Conservation (phyloP, 53 echinoderm and acorn worm species). For the Zoroaster sp. region DNA sequence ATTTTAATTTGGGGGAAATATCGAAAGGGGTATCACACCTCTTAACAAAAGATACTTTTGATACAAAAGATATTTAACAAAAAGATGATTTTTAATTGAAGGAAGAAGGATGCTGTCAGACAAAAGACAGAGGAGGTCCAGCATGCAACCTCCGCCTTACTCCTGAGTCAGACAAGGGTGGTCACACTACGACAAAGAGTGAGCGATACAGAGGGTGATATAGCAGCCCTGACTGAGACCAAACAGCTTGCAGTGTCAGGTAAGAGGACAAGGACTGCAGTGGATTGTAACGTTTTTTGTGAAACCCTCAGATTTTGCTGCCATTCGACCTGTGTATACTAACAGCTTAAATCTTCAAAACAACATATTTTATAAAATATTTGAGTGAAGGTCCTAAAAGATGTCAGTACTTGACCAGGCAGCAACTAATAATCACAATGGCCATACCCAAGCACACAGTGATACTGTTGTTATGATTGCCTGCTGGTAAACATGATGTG, state of each 20-base stretch:
- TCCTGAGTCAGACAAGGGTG: constrained; percentile 33
- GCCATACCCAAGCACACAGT: too few relatives aligned
- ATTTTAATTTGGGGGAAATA: too few relatives aligned
- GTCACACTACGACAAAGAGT: constrained; percentile 44
- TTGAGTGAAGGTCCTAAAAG: too few relatives aligned
- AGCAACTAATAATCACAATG: too few relatives aligned
- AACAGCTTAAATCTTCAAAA: too few relatives aligned
- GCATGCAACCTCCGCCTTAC: background rate
- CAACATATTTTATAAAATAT: too few relatives aligned
- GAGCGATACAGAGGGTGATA: constrained; percentile 52
- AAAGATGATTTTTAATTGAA: background rate
- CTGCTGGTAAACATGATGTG: too few relatives aligned
- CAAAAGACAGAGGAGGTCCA: background rate
- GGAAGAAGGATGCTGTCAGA: background rate
- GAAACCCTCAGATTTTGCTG: too few relatives aligned
- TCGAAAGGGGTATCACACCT: background rate
- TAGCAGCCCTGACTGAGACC: constrained; percentile 40
- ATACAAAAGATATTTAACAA: background rate
- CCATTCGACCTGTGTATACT: too few relatives aligned
- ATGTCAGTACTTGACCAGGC: too few relatives aligned
- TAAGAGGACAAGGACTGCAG: background rate
- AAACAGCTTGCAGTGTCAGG: constrained; percentile 57
- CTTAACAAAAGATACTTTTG: background rate
- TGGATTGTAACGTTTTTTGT: too few relatives aligned
- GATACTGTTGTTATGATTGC: too few relatives aligned